Evolutionary conservation across 2,888 invertebrate species (phyloP), one percentile per base, ranked within the genome.

Genomic region (Cabera pusaria): DNA sequence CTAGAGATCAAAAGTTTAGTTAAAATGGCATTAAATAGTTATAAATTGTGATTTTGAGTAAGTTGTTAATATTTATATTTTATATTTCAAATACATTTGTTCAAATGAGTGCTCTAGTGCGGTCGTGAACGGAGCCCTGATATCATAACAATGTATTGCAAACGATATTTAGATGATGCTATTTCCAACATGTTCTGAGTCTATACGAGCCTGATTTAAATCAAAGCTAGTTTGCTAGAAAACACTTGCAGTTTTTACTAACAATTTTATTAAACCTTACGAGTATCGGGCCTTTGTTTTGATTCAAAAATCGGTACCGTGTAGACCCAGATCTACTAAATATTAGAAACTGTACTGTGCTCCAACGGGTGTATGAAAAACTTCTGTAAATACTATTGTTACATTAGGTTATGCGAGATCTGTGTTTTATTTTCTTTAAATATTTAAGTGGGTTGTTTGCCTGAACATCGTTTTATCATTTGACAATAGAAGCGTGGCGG

Each of bases 381-480:
- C 65, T 65, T 67, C 66, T 79, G 78, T 79, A 79, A 72, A 79
- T 78, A 81, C 64, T 64, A 74, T 73, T 72, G 65, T 74, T 72
- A 52, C 50, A 51, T 53, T 49, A 69, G 57, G 68, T 78, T 76
- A 76, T 72, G 64, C 54, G 69, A 79, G 80, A 80, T 80, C 80
- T 81, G 80, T 76, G 74, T 74, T 73, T 70, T 68, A n/a, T n/a
- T 61, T 3, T 62, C 59, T 53, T 56, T 59, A 56, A 53, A 54
- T 56, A 50, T 50, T 62, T 71, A 70, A 71, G 64, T 67, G 61
- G 66, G 66, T 69, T 59, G 65, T 59, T 51, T 61, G 53, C 59
- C 53, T 53, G 64, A 63, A 61, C 61, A 55, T 57, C 55, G 50
- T 52, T 69, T 65, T 68, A 67, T 56, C 60, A 60, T 61, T 71